A percentile compares a stretch with the other conserved stretches of the same genome.
Evolutionary conservation across 2,797 vertebrate genomes (phyloP).

Genomic region (Hyperoplus immaculatus): DNA sequence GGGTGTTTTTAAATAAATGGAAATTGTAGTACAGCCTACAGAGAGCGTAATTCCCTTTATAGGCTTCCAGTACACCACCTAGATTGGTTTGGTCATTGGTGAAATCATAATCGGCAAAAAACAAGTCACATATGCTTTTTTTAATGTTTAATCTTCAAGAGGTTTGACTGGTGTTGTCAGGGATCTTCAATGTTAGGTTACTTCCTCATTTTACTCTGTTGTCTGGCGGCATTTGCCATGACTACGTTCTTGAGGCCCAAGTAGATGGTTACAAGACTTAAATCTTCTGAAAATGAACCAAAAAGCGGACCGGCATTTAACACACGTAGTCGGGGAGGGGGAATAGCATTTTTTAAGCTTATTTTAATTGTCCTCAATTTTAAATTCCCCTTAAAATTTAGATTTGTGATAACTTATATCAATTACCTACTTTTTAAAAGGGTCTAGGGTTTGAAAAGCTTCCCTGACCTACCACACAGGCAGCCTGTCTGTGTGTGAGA

Average conservation of each 20-base stretch:
- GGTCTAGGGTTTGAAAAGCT: slow-evolving; percentile 64
- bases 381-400: slow-evolving; percentile 52
- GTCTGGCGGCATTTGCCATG: slow-evolving; percentile 48
- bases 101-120: slow-evolving; percentile 18
- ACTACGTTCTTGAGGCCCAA: slow-evolving; percentile 56
- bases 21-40: slow-evolving; percentile 40
- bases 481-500: slow-evolving; percentile 70
- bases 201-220: slow-evolving; percentile 57
- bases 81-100: slow-evolving; percentile 14
- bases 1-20: slow-evolving; percentile 63
- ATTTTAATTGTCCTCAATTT: slow-evolving; percentile 44
- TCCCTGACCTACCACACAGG: slow-evolving; percentile 66
- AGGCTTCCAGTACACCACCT: slow-evolving; percentile 24
- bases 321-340: slow-evolving; percentile 45
- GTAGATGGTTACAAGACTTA: slow-evolving; percentile 52
- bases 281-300: slow-evolving; percentile 66
- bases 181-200: slow-evolving; percentile 70
- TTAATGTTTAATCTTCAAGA: slow-evolving; percentile 45
- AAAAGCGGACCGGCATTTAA: slow-evolving; percentile 61
- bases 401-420: slow-evolving; percentile 65
- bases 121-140: slow-evolving; percentile 39
- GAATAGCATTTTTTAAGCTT: slow-evolving; percentile 38
- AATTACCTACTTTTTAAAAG: slow-evolving; percentile 55
- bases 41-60: slow-evolving; percentile 14
- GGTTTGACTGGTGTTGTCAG: slow-evolving; percentile 54